Evolutionary conservation across 2,888 invertebrate genomes (phyloP).

Genomic region (Thymelicus lineola): DNA sequence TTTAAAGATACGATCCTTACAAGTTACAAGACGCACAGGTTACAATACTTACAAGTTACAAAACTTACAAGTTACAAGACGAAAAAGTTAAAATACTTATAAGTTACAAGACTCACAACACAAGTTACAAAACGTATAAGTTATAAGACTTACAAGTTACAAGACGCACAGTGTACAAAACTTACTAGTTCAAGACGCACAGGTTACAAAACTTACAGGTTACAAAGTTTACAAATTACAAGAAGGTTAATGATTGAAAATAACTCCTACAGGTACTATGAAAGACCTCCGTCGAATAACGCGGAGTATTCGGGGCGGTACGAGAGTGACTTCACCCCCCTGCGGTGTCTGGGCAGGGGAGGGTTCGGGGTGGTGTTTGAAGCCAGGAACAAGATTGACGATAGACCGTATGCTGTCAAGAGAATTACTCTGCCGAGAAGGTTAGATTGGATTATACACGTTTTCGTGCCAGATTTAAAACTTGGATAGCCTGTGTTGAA

Average conservation of each 20-base stretch:
- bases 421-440: conserved; percentile 93
- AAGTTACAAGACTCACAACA: too few species aligned
- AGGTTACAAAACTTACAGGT: too few species aligned
- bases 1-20: not conserved
- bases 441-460: conserved; percentile 74
- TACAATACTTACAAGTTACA: too few species aligned
- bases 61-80: too few species aligned
- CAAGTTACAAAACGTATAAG: too few species aligned
- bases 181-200: not conserved
- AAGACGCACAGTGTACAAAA: not conserved
- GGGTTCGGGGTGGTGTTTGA: conserved; percentile 99
- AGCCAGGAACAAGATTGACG: conserved; percentile 96
- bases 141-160: too few species aligned
- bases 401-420: conserved; percentile 97
- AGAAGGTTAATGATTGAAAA: too few species aligned
- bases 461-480: too few species aligned
- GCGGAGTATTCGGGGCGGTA: conserved; percentile 87
- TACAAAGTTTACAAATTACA: too few species aligned
- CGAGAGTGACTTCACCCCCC: conserved; percentile 92
- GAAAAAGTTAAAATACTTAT: not conserved
- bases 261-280: conserved; percentile 52
- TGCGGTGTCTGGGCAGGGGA: conserved; percentile 93
- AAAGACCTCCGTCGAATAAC: conserved; percentile 51
- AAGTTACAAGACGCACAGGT: not conserved
- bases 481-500: too few species aligned